Base-by-base conservation (phyloP, 2,888 invertebrate genomes). In the Leptinotarsa haldemani region DNA sequence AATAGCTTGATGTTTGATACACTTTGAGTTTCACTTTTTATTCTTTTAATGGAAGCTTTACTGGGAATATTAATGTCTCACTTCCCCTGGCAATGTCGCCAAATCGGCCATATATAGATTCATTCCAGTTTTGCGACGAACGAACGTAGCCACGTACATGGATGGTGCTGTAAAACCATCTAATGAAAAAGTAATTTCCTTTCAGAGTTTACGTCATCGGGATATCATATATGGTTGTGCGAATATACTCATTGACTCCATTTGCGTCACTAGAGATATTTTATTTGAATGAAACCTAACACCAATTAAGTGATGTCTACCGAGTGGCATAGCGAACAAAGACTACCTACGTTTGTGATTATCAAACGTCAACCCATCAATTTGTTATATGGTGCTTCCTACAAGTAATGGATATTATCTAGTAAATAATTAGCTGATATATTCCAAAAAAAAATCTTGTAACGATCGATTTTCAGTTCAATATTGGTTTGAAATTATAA, bases 171-270 rank as follows among this genome's bases (percentile, higher is more conserved):
- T 9, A n/a, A 61, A 63, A 63, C 52, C 61, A 20, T 50, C 66
- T 52, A 71, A 71, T 71, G 67, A 71, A 67, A 71, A 68, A 63
- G 58, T 66, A 50, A 67, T 71, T 67, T 71, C 58, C 58, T 61
- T 15, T 61, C 30, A n/a, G 40, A 61, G 16, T 61, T 61, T 40
- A 16, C 61, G 61, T 61, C 61, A 61, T 61, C 16, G 16, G 61
- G 1, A n/a, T n/a, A n/a, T 61, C 61, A 61, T 50, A 16, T 15
- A 16, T 30, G 4, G 25, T 58, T 58, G 25, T n/a, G 61, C n/a
- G 61, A 61, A 16, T 61, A 15, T 58, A n/a, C 12, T 61, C n/a
- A 61, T 61, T 40, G 30, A n/a, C 61, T 16, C 2, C 56, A n/a
- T 15, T 61, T 61, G 61, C 61, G 40, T 61, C 61, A 61, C n/a